Evolutionary conservation across 2,797 vertebrate genomes (phyloP).

Genomic region (Parambassis ranga): DNA sequence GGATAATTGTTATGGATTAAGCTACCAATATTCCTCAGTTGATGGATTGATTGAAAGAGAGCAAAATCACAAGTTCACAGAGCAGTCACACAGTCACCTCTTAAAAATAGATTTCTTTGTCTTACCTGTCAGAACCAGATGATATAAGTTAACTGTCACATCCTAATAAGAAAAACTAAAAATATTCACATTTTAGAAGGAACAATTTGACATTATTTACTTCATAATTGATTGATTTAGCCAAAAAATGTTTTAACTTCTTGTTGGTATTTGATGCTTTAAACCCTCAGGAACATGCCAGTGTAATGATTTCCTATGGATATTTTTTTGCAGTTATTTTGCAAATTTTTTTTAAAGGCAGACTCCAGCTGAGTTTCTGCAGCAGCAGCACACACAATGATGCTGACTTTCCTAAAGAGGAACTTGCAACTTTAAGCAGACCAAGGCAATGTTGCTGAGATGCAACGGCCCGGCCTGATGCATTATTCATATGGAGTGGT

Average conservation of each 20-base stretch:
- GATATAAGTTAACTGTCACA: not conserved
- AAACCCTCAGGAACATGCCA: not conserved
- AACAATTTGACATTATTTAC: not conserved
- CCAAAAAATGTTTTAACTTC: not conserved
- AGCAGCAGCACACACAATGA: constrained; percentile 49
- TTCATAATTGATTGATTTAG: no score
- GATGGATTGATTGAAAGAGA: not conserved
- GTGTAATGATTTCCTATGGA: constrained; percentile 5
- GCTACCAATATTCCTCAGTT: not conserved
- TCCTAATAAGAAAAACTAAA: not conserved
- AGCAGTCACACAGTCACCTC: not conserved
- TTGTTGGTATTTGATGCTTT: not conserved
- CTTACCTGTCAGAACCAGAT: not conserved
- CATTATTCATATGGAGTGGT: constrained; percentile 82
- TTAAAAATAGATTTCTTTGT: not conserved
- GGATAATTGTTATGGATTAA: not conserved
- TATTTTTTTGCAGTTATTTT: constrained; percentile 1
- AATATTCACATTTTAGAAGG: not conserved
- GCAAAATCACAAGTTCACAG: not conserved
- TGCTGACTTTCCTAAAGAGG: constrained; percentile 54
- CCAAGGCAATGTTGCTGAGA: constrained; percentile 75
- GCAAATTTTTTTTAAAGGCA: not conserved
- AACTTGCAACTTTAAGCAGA: constrained; percentile 79
- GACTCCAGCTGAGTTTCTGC: constrained; percentile 36
- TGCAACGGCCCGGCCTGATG: constrained; percentile 77